phyloP scores from a whole-genome alignment of 2,113 vertebrate species.

The Hylia prasina region DNA sequence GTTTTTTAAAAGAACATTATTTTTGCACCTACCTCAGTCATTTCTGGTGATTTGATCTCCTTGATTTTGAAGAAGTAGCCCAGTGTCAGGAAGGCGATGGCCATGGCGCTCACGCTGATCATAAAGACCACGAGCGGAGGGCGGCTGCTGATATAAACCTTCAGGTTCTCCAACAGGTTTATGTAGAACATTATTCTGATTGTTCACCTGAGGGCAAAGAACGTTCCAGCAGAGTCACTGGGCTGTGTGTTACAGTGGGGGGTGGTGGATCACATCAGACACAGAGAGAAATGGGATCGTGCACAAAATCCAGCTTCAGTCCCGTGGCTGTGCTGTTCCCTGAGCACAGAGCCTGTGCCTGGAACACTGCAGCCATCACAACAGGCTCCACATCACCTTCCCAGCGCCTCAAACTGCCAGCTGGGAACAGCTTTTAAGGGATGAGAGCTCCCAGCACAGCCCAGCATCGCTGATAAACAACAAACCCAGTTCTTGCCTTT shows the following conservation, averaged over 20 bases:
- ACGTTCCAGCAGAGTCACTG: not conserved
- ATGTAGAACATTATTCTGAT: slow-evolving; percentile 77
- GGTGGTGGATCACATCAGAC: rapidly evolving
- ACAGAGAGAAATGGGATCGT: not conserved
- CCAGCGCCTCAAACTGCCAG: not conserved
- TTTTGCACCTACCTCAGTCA: slow-evolving; percentile 83
- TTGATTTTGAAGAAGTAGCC: slow-evolving; percentile 99
- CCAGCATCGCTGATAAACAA: rapidly evolving
- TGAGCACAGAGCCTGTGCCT: not conserved
- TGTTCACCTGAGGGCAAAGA: slow-evolving; percentile 64
- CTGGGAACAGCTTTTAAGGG: not conserved
- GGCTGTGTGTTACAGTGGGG: not conserved
- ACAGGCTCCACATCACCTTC: not conserved
- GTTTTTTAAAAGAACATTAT: not conserved
- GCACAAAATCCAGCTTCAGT: not conserved
- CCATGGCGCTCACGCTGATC: slow-evolving; percentile 96
- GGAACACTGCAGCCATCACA: not conserved
- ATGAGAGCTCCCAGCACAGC: not conserved
- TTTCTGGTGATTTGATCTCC: slow-evolving; percentile 96
- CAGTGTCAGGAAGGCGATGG: slow-evolving; percentile 95
- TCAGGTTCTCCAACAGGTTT: slow-evolving; percentile 94
- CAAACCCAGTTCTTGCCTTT: not conserved
- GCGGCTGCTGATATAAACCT: slow-evolving; percentile 89
- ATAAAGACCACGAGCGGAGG: slow-evolving; percentile 97
- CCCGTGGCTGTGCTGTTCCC: rapidly evolving